Percentiles rank a stretch among this genome's conserved stretches.
These are phyloP conservation scores for Dallia pectoralis DNA, from an alignment of 2,797 vertebrate genomes.

Conservation along the genomic window DNA sequence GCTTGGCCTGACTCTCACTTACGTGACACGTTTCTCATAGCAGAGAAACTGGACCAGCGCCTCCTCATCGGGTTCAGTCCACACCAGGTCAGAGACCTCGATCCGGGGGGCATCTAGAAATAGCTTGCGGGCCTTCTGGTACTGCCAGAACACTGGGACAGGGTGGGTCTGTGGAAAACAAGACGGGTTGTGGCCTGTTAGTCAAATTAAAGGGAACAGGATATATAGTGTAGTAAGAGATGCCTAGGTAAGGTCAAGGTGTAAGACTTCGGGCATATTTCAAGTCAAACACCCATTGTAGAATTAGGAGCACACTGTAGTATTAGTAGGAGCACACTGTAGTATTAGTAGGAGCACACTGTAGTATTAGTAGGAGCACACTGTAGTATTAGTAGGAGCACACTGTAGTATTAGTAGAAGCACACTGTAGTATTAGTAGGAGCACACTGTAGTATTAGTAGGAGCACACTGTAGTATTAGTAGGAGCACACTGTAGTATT, in stretches of 20 bases:
- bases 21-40: slow-evolving; percentile 65
- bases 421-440: too few species aligned
- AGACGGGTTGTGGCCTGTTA: neutral
- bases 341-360: too few species aligned
- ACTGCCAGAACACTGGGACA: slow-evolving; percentile 71
- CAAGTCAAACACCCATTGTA: too few species aligned
- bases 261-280: too few species aligned
- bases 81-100: slow-evolving; percentile 54
- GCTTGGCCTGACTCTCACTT: slow-evolving; percentile 19
- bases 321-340: too few species aligned
- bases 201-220: neutral
- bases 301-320: too few species aligned
- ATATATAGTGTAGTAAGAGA: neutral
- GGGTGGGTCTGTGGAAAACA: slow-evolving; percentile 61
- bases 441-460: too few species aligned
- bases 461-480: too few species aligned
- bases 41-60: slow-evolving; percentile 73
- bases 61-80: slow-evolving; percentile 76
- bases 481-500: too few species aligned
- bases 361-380: too few species aligned
- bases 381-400: too few species aligned
- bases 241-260: neutral
- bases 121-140: slow-evolving; percentile 70
- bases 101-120: slow-evolving; percentile 63
- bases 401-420: too few species aligned